Base-by-base conservation (phyloP, 2,797 vertebrate genomes). In the Margarornis squamiger region DNA sequence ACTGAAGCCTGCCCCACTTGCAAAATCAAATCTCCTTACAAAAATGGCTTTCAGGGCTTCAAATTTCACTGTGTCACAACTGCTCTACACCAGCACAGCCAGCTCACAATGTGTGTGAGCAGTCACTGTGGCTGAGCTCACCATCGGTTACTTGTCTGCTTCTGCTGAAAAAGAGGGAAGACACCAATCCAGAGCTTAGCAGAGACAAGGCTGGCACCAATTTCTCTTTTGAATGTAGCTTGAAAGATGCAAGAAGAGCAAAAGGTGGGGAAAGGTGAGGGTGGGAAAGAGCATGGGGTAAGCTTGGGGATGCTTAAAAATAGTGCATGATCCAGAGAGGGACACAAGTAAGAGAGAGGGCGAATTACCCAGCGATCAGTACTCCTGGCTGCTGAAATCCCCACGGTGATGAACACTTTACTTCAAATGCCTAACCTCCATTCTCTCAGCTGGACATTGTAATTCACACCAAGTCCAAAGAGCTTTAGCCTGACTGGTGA, bases 161-260 rank as follows among this genome's bases (percentile, higher is more conserved):
- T 62, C 61, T 52, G 1, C 14, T 51, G 58, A 81, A 90, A 57
- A 43, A 34, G 22, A 43, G 41, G 61, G 36, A 70, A 70, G 38
- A 52, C 39, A 65, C 43, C 39, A 39, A 19, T 45, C 32, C 45
- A 43, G 59, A 90, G 22, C 32, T 70, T 30, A 65, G 70, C 67
- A 87, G 65, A 75, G 48, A 82, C 82, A 82, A 7, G 21, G 48
- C 3, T 46, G 90, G 63, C 87, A 96, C 27, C 24, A 2, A 23
- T 90, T 92, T 92, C 90, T 95, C 90, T 91, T 92, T 23, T 92
- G 83, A 94, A 96, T 32, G 67, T 11, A 65, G 80, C 67, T 46
- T 78, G n/a, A 86, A 72, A 92, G 43, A 62, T 26, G 51, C 39
- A 38, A 74, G 57, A 55, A 63, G 7, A 78, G 41, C 32, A 78